Base-by-base conservation (phyloP, 2,113 vertebrate genomes). In the Xiphias gladius region DNA sequence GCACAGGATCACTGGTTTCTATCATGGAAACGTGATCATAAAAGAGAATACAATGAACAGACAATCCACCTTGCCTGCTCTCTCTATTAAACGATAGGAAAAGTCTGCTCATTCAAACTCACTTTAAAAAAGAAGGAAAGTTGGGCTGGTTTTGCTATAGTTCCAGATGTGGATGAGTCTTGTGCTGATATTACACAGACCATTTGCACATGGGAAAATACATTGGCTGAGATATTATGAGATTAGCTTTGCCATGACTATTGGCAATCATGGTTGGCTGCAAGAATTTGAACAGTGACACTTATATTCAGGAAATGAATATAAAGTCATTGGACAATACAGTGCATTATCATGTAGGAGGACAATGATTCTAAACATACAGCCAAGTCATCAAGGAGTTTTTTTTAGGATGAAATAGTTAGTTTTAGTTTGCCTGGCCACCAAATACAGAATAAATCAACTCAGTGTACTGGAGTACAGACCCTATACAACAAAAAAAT, bases 11-110 rank as follows among this genome's bases (percentile, higher is more conserved):
- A 22, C 85, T 86, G 86, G 66, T 86, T 89, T 83, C 70, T 69
- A 88, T 91, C 83, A 81, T 85, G 89, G 88, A 89, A 92, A 92
- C 73, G 70, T 26, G 75, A 88, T 86, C 74, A 88, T 83, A 84
- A 83, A 86, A 78, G 70, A 74, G 64, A 90, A 86, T 39, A 84
- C 80, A 82, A 78, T 32, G 58, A 82, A 74, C 79, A 86, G 88
- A 84, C 79, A 64, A 83, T 82, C 79, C 82, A 82, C 84, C 80
- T 74, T 26, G 80, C 39, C 84, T 84, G 89, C 73, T 79, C 57
- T 58, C 22, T 59, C 76, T 70, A 79, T 88, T 82, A 84, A 85
- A 78, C 0, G 22, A 85, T 59, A 85, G 87, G 88, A 92, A 93
- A 91, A 88, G 73, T 80, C 70, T 73, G 85, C 80, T 88, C 84